Evolutionary conservation across 2,797 vertebrate genomes (phyloP).

Genomic region (Hoplostethus atlanticus): DNA sequence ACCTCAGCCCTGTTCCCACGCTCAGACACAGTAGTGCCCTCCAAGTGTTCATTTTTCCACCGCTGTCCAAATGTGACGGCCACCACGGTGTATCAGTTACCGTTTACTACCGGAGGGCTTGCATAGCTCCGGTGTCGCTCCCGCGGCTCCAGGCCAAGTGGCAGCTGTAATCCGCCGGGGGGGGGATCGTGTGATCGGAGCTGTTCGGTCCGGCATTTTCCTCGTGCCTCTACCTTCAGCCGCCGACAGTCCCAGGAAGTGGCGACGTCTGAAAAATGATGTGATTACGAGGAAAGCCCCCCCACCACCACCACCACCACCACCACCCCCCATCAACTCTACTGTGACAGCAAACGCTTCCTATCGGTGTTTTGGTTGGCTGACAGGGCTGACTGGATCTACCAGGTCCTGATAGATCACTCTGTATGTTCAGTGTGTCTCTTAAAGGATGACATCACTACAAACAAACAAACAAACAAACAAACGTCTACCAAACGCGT

Average conservation of each 20-base stretch:
- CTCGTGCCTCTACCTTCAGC: conserved; percentile 25
- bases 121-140: conserved; percentile 28
- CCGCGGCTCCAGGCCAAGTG: conserved; percentile 7
- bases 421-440: conserved; percentile 10
- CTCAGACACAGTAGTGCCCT: background rate
- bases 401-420: conserved; percentile 27
- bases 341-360: conserved; percentile 25
- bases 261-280: conserved; percentile 34
- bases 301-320: too few relatives aligned
- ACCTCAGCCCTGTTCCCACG: background rate
- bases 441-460: too few relatives aligned
- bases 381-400: conserved; percentile 33
- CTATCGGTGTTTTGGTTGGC: conserved; percentile 37
- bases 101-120: conserved; percentile 8
- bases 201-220: conserved; percentile 32
- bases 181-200: conserved; percentile 11
- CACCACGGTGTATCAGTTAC: conserved; percentile 10
- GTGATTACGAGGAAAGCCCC: conserved; percentile 28
- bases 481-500: too few relatives aligned
- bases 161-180: conserved; percentile 23
- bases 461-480: too few relatives aligned
- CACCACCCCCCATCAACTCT: background rate
- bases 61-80: background rate
- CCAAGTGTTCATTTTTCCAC: conserved; percentile 10
- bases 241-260: conserved; percentile 1